These are phyloP conservation scores for Hybognathus amarus DNA, from an alignment of 2,797 vertebrate genomes.

Conservation along the genomic window DNA sequence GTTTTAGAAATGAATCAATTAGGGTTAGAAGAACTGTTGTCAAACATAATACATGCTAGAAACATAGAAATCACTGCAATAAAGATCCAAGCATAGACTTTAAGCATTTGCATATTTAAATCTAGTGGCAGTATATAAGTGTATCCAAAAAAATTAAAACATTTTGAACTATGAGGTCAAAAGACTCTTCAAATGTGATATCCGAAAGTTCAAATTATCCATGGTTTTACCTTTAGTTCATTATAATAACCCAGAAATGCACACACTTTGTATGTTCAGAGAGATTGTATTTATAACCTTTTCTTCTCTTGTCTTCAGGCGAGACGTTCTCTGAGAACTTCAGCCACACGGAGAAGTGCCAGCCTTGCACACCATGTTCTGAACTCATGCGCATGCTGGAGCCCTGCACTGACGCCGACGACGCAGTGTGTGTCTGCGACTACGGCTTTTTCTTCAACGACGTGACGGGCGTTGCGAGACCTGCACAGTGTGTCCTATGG, in stretches of 20 bases:
- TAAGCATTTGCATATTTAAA: no score
- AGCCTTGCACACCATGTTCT: slow-evolving; percentile 84
- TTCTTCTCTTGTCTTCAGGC: slow-evolving; percentile 72
- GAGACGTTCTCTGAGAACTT: slow-evolving; percentile 89
- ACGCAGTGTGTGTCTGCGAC: slow-evolving; percentile 88
- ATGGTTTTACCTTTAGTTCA: not conserved
- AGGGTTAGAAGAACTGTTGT: no score
- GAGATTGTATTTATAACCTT: not conserved
- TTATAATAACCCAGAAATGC: not conserved
- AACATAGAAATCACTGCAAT: no score
- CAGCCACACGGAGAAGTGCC: slow-evolving; percentile 88
- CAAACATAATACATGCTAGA: no score
- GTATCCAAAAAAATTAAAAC: not conserved
- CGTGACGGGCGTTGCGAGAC: slow-evolving; percentile 70
- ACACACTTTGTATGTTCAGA: not conserved
- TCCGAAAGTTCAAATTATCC: not conserved
- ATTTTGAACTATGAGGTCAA: not conserved
- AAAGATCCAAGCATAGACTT: no score
- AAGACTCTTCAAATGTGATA: not conserved
- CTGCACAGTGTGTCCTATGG: slow-evolving; percentile 85
- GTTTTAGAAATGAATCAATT: no score
- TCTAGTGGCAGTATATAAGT: not conserved
- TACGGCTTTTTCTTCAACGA: slow-evolving; percentile 83
- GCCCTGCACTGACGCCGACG: slow-evolving; percentile 92
- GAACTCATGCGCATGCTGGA: slow-evolving; percentile 86